Base-by-base conservation (phyloP, 2,113 vertebrate genomes). In the Pontoporia blainvillei region DNA sequence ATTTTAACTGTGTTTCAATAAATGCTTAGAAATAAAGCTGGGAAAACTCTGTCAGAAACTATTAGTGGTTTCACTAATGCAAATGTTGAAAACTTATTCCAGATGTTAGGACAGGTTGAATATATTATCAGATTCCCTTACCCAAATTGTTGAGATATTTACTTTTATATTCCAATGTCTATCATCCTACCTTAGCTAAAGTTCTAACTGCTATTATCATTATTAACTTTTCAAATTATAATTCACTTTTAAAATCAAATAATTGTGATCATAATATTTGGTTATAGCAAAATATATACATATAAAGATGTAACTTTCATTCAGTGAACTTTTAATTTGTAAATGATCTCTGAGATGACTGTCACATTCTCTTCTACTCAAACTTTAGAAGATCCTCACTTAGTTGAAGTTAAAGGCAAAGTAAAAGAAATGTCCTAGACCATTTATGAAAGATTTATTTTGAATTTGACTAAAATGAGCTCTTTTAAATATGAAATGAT, bases 21-120 rank as follows among this genome's bases (percentile, higher is more conserved):
- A 96, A 62, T 97, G 41, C 76, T 89, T 92, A 95, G 94, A 93
- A 97, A 91, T 54, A 94, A 94, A 88, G 52, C 49, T 14, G 23
- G 14, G n/a, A 67, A 97, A 95, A 71, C 57, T 62, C 46, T 97
- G 94, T 93, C 93, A 96, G 57, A 52, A 76, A 91, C 59, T 91
- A 89, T 96, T 97, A 89, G 94, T 64, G 49, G 44, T 92, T 91
- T 89, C 31, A 62, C 67, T 90, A 95, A 94, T 31, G 15, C 29
- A 89, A 95, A 97, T 89, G 34, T 62, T 93, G 25, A 93, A 94
- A 96, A 95, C 52, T 12, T 83, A 93, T 95, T 95, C 93, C 98
- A 97, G 91, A 96, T 97, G 89, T 96, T 78, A 64, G n/a, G 29
- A 59, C 72, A 94, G n/a, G 64, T 86, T 93, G 44, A 84, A 69